A percentile compares a stretch with the other conserved stretches of the same genome.
These are phyloP conservation scores for Matsumyia berberina DNA, from an alignment of 2,888 invertebrate species.

Conservation along the genomic window DNA sequence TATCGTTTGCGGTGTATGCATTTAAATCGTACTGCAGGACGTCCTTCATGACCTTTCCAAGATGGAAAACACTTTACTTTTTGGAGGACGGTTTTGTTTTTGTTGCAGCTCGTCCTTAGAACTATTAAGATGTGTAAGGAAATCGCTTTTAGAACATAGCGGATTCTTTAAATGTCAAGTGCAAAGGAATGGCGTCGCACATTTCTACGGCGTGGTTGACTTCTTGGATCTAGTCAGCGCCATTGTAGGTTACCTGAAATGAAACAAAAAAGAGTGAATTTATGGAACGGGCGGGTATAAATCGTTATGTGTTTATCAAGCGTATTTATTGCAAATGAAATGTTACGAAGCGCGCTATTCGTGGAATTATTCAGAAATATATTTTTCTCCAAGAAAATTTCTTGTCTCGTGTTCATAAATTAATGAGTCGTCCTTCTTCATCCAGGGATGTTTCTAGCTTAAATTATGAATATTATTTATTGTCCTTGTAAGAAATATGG, in stretches of 20 bases:
- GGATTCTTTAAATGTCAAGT: conserved; percentile 12
- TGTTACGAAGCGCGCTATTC: too few relatives aligned
- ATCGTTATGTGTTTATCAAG: neutral
- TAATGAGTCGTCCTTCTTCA: too few relatives aligned
- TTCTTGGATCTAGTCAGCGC: conserved; percentile 6
- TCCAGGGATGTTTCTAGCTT: too few relatives aligned
- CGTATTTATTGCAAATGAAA: neutral
- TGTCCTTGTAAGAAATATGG: too few relatives aligned
- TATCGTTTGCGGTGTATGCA: conserved; percentile 59
- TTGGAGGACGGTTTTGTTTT: neutral
- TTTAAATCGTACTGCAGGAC: conserved; percentile 46
- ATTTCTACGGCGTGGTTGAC: neutral
- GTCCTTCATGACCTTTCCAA: conserved; percentile 64
- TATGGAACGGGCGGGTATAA: neutral
- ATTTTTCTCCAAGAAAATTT: too few relatives aligned
- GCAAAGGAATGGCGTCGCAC: conserved; percentile 15
- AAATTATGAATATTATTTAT: too few relatives aligned
- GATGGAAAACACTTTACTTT: neutral
- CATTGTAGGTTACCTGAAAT: conserved; percentile 39
- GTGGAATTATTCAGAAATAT: too few relatives aligned
- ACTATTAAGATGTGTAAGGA: neutral
- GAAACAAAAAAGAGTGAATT: neutral
- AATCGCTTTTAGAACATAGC: conserved; percentile 7
- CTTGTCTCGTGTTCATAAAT: too few relatives aligned
- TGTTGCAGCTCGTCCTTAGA: neutral